A percentile compares a stretch with the other conserved stretches of the same genome.
phyloP scores from a whole-genome alignment of 2,888 invertebrate genomes.

The Bembecia ichneumoniformis region DNA sequence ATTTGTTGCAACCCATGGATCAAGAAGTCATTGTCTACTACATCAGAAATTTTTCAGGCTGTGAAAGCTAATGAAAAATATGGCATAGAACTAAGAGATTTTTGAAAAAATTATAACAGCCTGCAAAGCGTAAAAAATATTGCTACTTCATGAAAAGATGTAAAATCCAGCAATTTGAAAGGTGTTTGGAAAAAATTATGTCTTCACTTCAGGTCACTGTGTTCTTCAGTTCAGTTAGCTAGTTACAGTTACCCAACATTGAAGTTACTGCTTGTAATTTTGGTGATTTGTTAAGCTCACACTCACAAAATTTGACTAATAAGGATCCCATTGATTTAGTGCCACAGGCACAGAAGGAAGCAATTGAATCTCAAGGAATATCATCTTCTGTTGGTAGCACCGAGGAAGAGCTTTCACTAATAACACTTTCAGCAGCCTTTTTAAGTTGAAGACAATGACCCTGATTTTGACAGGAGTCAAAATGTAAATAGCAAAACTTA shows the following conservation, averaged over 20 bases:
- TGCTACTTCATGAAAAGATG: background rate
- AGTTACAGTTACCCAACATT: background rate
- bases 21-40: slow-evolving; percentile 2
- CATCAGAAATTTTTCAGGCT: background rate
- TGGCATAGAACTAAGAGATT: background rate
- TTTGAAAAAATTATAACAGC: background rate
- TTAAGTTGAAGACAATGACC: background rate
- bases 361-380: accelerated
- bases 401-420: background rate
- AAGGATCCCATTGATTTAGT: background rate
- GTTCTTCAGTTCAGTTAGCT: background rate
- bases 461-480: background rate
- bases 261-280: background rate
- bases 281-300: background rate
- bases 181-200: background rate
- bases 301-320: background rate
- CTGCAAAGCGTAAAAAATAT: background rate
- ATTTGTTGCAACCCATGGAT: slow-evolving; percentile 5
- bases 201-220: background rate
- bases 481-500: background rate
- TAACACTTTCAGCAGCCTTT: accelerated
- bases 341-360: background rate
- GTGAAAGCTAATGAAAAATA: background rate
- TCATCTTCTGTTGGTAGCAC: too few species aligned
- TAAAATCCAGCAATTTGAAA: background rate